Evolutionary conservation across 2,113 vertebrate species (phyloP).

Genomic region (Bothrops jararaca): DNA sequence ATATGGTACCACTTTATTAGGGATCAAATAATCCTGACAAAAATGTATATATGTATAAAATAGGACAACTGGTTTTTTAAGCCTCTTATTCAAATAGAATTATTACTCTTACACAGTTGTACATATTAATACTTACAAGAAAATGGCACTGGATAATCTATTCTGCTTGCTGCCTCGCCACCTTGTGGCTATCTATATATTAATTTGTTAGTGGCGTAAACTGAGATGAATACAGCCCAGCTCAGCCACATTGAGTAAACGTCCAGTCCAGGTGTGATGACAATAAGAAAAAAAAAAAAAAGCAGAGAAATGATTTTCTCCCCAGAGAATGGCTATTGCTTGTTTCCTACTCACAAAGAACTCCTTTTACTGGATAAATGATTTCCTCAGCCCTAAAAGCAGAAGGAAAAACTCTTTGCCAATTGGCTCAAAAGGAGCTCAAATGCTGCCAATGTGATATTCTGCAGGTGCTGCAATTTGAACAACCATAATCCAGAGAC

Average conservation of each 20-base stretch:
- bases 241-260: neutral
- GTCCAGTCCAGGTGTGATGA: neutral
- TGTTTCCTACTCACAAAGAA: neutral
- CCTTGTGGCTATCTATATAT: neutral
- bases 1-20: neutral
- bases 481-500: neutral
- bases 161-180: neutral
- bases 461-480: neutral
- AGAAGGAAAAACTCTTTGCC: neutral
- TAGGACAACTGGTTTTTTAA: neutral
- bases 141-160: neutral
- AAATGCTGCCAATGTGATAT: neutral
- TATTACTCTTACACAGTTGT: neutral
- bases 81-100: neutral
- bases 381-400: neutral
- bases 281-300: neutral
- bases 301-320: neutral
- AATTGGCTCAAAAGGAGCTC: neutral
- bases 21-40: neutral
- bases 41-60: neutral
- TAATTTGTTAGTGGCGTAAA: neutral
- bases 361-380: neutral
- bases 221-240: neutral
- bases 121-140: neutral
- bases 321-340: neutral